Conservation (phyloP, 2,113 vertebrate genomes). For the Cepphus grylle region DNA sequence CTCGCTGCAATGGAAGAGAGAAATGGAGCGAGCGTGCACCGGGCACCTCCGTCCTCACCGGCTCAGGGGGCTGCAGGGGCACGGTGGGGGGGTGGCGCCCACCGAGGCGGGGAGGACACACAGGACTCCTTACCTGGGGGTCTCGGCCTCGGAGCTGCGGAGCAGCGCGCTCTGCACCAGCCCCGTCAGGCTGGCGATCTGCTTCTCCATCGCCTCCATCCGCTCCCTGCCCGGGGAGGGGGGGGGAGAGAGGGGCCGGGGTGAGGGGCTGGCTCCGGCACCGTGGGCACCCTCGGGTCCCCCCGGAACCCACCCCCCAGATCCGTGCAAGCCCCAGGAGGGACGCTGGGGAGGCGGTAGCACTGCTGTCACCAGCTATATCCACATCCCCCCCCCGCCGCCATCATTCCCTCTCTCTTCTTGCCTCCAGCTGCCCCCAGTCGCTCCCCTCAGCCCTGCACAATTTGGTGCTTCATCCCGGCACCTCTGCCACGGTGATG, state of each 20-base stretch:
- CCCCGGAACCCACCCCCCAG: rapidly evolving
- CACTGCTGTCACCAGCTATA: background rate
- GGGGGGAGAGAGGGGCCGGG: rapidly evolving
- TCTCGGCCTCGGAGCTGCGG: conserved; percentile 90
- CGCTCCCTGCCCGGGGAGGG: conserved; percentile 74
- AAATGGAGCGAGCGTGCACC: background rate
- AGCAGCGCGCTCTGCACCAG: conserved; percentile 95
- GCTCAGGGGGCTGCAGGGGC: background rate
- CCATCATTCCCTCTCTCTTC: background rate
- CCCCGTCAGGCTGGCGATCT: conserved; percentile 96
- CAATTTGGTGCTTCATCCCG: rapidly evolving
- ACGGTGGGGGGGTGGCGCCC: rapidly evolving
- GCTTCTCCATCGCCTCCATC: conserved; percentile 99
- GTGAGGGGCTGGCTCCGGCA: rapidly evolving
- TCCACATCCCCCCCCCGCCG: background rate
- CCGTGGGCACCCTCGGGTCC: rapidly evolving
- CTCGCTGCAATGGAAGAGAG: conserved; percentile 78
- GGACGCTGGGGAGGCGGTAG: background rate
- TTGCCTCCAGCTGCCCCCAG: background rate
- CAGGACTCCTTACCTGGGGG: conserved; percentile 81
- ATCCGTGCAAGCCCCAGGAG: background rate
- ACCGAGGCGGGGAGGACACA: background rate
- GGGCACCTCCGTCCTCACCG: background rate
- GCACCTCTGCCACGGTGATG: rapidly evolving
- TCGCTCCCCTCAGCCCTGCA: background rate